Evolutionary conservation across 2,888 invertebrate species (phyloP), one percentile per base, ranked within the genome.

Genomic region (Endotricha flammealis): DNA sequence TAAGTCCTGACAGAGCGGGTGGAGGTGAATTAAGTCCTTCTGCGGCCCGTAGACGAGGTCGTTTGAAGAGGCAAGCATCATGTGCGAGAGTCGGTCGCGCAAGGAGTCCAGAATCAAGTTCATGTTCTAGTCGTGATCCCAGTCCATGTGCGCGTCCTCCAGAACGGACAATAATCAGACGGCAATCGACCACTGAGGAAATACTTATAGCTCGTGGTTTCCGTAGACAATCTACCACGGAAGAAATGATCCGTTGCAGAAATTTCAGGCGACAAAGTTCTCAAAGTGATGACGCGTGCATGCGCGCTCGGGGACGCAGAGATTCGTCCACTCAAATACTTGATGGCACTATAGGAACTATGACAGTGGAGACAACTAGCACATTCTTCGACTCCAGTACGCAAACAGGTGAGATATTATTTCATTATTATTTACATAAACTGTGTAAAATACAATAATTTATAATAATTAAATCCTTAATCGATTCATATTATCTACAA

Each of bases 381-480:
- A 95, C 95, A 0, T 95, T 95, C 76, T 96, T 95, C 69, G 96
- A 96, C 80, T 95, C 95, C 50, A 95, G 95, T 74, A 96, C 96
- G 13, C 96, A 96, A 85, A 96, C 96, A 69, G 96, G 96, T 95
- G 65, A 92, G 93, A 23, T 27, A 12, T 11, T 9, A 12, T 36
- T 29, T 36, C 32, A 27, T 17, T 24, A 12, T 14, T 17, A n/a
- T n/a, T n/a, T n/a, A n/a, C n/a, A n/a, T n/a, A n/a, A n/a, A n/a
- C n/a, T n/a, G n/a, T n/a, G n/a, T n/a, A n/a, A n/a, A n/a, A n/a
- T n/a, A n/a, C n/a, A n/a, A n/a, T n/a, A n/a, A n/a, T n/a, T n/a
- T n/a, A n/a, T n/a, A n/a, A n/a, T n/a, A n/a, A n/a, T n/a, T n/a
- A n/a, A n/a, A n/a, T n/a, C n/a, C n/a, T n/a, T n/a, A n/a, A n/a